Evolutionary conservation across 2,888 invertebrate genomes (phyloP).

Genomic region (Pegoplata infirma): DNA sequence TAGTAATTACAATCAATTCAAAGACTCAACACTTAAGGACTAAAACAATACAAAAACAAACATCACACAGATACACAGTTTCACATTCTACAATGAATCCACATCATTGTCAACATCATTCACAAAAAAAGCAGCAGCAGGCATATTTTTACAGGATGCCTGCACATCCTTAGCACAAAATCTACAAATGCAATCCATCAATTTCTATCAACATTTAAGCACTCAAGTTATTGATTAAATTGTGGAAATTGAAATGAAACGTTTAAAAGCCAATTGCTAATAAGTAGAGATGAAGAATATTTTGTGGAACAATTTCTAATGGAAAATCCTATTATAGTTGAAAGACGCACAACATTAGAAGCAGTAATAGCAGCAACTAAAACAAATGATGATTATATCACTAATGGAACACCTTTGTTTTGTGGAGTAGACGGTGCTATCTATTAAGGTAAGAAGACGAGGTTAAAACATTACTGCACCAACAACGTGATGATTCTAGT

Average conservation of each 20-base stretch:
- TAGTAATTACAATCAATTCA: constrained; percentile 58
- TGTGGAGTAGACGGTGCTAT: background rate
- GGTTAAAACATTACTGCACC: background rate
- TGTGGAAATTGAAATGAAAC: constrained; percentile 69
- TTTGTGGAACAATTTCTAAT: constrained; percentile 72
- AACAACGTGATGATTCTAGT: constrained; percentile 71
- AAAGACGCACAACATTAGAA: constrained; percentile 64
- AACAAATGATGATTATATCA: constrained; percentile 5
- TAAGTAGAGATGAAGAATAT: constrained; percentile 69
- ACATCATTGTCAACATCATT: constrained; percentile 5
- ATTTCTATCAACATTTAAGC: constrained; percentile 55
- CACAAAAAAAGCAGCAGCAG: constrained; percentile 3
- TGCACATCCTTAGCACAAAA: constrained; percentile 47
- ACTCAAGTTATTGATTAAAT: constrained; percentile 67
- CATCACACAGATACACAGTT: constrained; percentile 1
- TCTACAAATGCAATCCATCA: constrained; percentile 61
- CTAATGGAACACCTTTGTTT: background rate
- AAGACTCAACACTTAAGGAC: constrained; percentile 13
- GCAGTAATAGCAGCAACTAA: constrained; percentile 28
- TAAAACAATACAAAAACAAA: constrained; percentile 8
- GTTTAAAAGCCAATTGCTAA: constrained; percentile 68
- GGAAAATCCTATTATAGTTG: constrained; percentile 72
- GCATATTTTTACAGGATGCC: constrained; percentile 39
- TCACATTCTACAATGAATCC: too few relatives aligned
- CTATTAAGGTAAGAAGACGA: too few relatives aligned